These are phyloP conservation scores for Heliconius charithonia DNA, from an alignment of 2,888 invertebrate species.

Conservation along the genomic window DNA sequence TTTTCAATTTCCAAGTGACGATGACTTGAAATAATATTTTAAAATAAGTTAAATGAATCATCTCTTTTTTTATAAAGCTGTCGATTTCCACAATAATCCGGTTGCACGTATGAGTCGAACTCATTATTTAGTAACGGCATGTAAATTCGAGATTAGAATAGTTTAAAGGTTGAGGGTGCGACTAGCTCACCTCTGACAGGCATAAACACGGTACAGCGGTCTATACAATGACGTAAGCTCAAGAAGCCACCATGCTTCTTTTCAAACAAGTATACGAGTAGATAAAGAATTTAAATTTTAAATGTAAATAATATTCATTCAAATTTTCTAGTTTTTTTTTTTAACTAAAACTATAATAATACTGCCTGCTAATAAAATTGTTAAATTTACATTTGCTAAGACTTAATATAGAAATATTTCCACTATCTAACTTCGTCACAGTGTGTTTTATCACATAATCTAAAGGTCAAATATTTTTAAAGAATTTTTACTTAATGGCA, in stretches of 20 bases:
- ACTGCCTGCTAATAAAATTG: neutral
- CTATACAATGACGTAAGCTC: conserved; percentile 67
- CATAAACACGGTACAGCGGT: conserved; percentile 53
- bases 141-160: conserved; percentile 59
- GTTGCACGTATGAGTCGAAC: conserved; percentile 47
- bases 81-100: conserved; percentile 55
- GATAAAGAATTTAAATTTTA: neutral
- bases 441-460: conserved; percentile 5
- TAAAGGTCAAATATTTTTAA: conserved; percentile 13
- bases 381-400: neutral
- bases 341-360: neutral
- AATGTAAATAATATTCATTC: neutral
- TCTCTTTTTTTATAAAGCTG: conserved; percentile 57
- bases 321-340: neutral
- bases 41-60: conserved; percentile 58
- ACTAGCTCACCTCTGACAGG: conserved; percentile 62
- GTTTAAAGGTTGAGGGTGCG: conserved; percentile 77
- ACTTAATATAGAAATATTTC: conserved; percentile 16
- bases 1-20: neutral
- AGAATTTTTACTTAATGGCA: conserved; percentile 16
- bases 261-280: conserved; percentile 19
- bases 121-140: conserved; percentile 55
- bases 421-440: neutral
- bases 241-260: conserved; percentile 21
- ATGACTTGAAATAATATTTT: neutral